These are phyloP conservation scores for Epistrophe eligans DNA, from an alignment of 2,888 invertebrate species.

Conservation along the genomic window DNA sequence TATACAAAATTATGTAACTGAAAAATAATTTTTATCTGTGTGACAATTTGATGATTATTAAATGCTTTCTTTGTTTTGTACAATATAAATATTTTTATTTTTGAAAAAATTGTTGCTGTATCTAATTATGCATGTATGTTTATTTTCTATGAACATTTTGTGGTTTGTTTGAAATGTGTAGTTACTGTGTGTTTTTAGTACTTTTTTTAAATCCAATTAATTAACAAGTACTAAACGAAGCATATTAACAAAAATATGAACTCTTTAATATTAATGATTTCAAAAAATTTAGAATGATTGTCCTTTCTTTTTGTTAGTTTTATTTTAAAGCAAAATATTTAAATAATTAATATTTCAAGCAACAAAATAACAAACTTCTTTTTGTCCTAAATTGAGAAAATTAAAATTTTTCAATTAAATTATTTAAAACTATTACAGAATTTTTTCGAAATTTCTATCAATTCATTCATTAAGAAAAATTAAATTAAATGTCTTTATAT, in stretches of 20 bases:
- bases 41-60: slow-evolving; percentile 46
- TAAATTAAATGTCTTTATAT: no score
- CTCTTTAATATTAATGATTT: background rate
- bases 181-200: background rate
- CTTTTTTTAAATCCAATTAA: background rate
- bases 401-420: no score
- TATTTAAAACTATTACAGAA: no score
- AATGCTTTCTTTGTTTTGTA: background rate
- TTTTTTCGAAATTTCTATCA: no score
- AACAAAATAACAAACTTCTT: background rate
- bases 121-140: background rate
- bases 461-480: no score
- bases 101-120: background rate
- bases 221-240: no score
- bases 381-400: no score
- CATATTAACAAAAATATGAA: background rate
- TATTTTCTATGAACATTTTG: background rate
- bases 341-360: background rate
- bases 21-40: slow-evolving; percentile 7
- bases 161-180: background rate
- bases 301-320: background rate
- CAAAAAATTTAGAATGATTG: background rate
- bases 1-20: no score
- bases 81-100: background rate
- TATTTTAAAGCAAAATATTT: background rate